Evolutionary conservation across 2,113 vertebrate species (phyloP), one percentile per base, ranked within the genome.

Genomic region (Halichoeres trimaculatus): DNA sequence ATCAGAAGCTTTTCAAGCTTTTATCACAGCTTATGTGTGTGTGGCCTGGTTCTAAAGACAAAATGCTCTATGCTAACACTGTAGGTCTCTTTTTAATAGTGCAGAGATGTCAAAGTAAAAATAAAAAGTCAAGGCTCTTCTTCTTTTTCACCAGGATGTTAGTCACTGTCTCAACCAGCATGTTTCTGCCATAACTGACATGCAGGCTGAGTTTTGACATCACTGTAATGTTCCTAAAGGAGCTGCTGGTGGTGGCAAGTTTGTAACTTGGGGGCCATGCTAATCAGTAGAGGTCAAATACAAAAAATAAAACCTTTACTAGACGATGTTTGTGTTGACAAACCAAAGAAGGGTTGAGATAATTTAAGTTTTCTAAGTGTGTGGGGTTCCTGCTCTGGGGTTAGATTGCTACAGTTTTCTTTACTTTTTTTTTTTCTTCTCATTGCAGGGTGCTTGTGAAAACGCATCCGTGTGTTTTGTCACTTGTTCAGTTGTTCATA

Each of bases 321-420:
- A 74, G 80, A 88, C 76, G 82, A 85, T 75, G 81, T 88, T 91
- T 77, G 65, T 91, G 90, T 83, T 83, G 63, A 69, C 78, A 88
- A 91, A 93, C 92, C 92, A 94, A 93, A 94, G 92, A 94, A 82
- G 74, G 86, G 83, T 89, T 85, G 60, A 78, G 78, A 85, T 75
- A 58, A 80, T 84, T 78, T 87, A 74, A 76, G 16, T 70, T 82
- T 83, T 82, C 50, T 81, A 45, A 70, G 70, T 78, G 86, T 83
- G 66, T 75, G 59, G 73, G 77, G 64, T 55, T 74, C 73, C 43
- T 74, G 65, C 56, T 51, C 73, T 88, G 56, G 65, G 61, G 66
- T 66, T 70, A 41, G 78, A 74, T 70, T 74, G 75, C 84, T 81
- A 71, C 66, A 65, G 57, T 74, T 58, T 35, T 72, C 74, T 60